Conservation (phyloP, 2,888 invertebrate species). For the Calliopum simillimum region DNA sequence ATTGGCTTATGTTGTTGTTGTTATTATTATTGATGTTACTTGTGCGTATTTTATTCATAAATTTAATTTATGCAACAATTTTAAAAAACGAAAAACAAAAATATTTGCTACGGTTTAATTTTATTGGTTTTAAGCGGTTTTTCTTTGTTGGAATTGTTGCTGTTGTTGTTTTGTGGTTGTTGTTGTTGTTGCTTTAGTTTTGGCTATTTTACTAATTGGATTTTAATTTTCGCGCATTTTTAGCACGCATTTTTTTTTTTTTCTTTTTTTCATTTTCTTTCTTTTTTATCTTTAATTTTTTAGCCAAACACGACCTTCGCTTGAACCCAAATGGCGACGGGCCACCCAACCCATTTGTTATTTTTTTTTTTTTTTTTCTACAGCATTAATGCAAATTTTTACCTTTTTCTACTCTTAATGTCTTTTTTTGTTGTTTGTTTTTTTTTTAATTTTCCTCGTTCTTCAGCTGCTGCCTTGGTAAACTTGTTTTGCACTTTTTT, state of each 20-base stretch:
- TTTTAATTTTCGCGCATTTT: background rate
- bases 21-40: too few relatives aligned
- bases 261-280: background rate
- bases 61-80: too few relatives aligned
- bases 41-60: too few relatives aligned
- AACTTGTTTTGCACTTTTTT: slow-evolving; percentile 46
- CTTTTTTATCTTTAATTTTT: background rate
- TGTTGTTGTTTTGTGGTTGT: background rate
- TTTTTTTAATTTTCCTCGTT: slow-evolving; percentile 25
- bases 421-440: slow-evolving; percentile 31
- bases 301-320: background rate
- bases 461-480: slow-evolving; percentile 39
- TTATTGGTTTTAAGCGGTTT: too few relatives aligned
- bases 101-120: too few relatives aligned
- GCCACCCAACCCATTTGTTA: background rate
- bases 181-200: background rate
- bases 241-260: background rate
- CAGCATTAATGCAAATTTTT: background rate
- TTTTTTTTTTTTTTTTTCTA: too few relatives aligned
- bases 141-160: background rate
- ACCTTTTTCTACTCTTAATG: slow-evolving; percentile 4
- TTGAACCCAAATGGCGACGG: background rate
- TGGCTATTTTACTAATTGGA: background rate
- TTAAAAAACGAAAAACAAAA: too few relatives aligned
- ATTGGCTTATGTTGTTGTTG: too few relatives aligned